Conservation (phyloP, 2,888 invertebrate species). For the Tipula lateralis region DNA sequence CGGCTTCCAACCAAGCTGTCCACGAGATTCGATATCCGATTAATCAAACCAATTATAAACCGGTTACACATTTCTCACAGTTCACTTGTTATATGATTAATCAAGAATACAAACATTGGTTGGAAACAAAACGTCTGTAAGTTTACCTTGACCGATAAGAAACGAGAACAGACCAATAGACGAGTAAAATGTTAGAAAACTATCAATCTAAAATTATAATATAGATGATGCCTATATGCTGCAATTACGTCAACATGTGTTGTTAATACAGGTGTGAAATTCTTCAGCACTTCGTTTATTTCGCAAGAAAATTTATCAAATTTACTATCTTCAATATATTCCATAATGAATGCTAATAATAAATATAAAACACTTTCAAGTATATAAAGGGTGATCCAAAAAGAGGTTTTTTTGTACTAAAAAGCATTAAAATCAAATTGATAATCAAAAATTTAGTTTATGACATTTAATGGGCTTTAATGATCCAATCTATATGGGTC, state of each 20-base stretch:
- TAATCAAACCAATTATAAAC: no score
- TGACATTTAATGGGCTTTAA: no score
- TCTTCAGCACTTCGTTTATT: background rate
- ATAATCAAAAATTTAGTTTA: no score
- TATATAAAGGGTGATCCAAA: no score
- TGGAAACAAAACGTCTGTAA: background rate
- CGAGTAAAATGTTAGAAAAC: background rate
- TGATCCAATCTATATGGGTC: no score
- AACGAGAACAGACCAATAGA: background rate
- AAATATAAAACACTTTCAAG: background rate
- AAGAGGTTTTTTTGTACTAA: no score
- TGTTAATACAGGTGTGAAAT: background rate
- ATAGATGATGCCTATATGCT: background rate
- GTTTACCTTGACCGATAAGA: background rate
- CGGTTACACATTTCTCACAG: no score
- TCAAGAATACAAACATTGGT: no score
- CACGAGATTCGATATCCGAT: no score
- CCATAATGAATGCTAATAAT: background rate
- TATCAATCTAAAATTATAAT: background rate
- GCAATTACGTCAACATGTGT: background rate
- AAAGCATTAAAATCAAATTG: no score
- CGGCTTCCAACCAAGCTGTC: no score
- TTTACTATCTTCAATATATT: background rate
- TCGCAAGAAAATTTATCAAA: background rate
- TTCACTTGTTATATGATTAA: no score